These are phyloP conservation scores for Yasuhikotakia modesta DNA, from an alignment of 2,797 vertebrate genomes.

Conservation along the genomic window DNA sequence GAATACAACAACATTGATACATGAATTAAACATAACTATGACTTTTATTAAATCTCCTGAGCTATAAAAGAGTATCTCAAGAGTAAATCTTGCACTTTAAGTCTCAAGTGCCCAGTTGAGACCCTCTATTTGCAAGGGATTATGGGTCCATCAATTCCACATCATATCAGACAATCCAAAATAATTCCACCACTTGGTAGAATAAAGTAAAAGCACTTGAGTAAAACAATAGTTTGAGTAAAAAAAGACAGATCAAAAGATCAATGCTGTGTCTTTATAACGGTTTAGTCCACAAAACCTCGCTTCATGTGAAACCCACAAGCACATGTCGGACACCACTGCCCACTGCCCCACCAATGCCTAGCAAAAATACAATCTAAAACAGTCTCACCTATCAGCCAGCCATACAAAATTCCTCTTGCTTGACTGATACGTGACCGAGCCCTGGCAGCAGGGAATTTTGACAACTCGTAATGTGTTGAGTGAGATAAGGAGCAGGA, in stretches of 20 bases:
- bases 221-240: neutral
- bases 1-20: too few species aligned
- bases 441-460: constrained; percentile 58
- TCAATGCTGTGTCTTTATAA: neutral
- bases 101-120: constrained; percentile 10
- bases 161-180: neutral
- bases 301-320: neutral
- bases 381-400: constrained; percentile 58
- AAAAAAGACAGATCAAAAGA: neutral
- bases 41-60: too few species aligned
- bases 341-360: constrained; percentile 23
- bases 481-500: constrained; percentile 64
- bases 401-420: constrained; percentile 60
- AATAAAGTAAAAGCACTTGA: constrained; percentile 20
- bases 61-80: too few species aligned
- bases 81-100: too few species aligned
- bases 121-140: constrained; percentile 5
- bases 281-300: neutral
- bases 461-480: constrained; percentile 61
- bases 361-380: constrained; percentile 48
- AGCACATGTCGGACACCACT: constrained; percentile 25
- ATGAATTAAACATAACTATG: too few species aligned
- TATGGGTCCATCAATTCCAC: neutral
- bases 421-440: constrained; percentile 60
- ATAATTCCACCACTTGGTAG: constrained; percentile 6